Percentiles rank a stretch among this genome's conserved stretches.
phyloP scores from a whole-genome alignment of 1,140 invertebrate genomes.

The Homalodisca vitripennis region DNA sequence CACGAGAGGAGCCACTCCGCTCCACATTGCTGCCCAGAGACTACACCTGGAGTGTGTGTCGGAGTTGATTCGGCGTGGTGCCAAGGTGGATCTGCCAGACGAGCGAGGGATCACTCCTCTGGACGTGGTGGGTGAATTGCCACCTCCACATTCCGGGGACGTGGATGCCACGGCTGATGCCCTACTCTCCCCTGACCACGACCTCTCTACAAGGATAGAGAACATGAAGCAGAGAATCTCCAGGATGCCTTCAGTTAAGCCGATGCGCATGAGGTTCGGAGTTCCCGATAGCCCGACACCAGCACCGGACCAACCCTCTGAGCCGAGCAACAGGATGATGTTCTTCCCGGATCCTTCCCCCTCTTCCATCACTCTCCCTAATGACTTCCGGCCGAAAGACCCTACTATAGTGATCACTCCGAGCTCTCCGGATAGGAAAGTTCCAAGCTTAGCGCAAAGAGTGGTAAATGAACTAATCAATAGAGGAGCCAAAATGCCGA shows the following conservation, averaged over 20 bases:
- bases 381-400: too few species aligned
- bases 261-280: not conserved
- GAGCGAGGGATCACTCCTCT: constrained; percentile 50
- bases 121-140: constrained; percentile 50
- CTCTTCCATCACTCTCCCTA: too few species aligned
- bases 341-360: not conserved
- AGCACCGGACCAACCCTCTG: too few species aligned
- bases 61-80: constrained; percentile 50
- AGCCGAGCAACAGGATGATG: not conserved
- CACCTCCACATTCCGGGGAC: too few species aligned
- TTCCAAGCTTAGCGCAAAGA: not conserved
- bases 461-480: constrained; percentile 21
- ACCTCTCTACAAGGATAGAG: not conserved
- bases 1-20: constrained; percentile 43
- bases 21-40: constrained; percentile 52
- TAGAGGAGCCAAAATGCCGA: constrained; percentile 34
- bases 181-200: not conserved
- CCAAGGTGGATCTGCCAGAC: constrained; percentile 49
- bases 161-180: not conserved
- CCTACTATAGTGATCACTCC: not conserved
- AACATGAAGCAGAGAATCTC: not conserved
- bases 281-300: not conserved
- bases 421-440: not conserved
- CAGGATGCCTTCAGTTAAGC: too few species aligned
- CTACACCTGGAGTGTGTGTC: constrained; percentile 48